Evolutionary conservation across 1,140 invertebrate genomes (phyloP), one percentile per base, ranked within the genome.

Genomic region (Metopolophium dirhodum): DNA sequence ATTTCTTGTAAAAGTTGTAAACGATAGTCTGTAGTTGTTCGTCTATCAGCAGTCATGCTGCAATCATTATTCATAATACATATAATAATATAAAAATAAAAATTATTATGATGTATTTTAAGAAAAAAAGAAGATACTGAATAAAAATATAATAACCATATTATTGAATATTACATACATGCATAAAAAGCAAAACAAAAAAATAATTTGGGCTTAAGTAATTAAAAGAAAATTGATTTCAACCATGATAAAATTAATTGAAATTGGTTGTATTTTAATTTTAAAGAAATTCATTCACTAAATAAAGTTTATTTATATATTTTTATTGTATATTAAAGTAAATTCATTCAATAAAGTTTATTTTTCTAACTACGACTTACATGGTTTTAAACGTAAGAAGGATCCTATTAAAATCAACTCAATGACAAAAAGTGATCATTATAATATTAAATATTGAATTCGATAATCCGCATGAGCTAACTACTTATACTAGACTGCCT

Each of bases 1-100:
- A 98, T 97, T 95, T 98, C 97, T 95, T 98, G 97, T 91, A 98
- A 94, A 51, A 98, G 96, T 85, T 94, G 94, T 22, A 94, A 88
- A 49, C 94, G 93, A 57, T 94, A 94, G 37, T 94, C 94, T 68
- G 94, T 54, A 11, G 45, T 94, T 30, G 51, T 37, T 86, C 89
- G 87, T 57, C 45, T 49, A 45, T 57, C 83, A 14, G 83, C 35
- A 22, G 93, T 90, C 93, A 94, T 94, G 11, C 47, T 94, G 11
- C 30, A 90, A 90, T 61, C 18, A 89, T 54, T 14, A 89, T n/a
- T 49, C 35, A 68, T 68, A 6, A 30, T 11, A 47, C 22, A 86
- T n/a, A 7, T 7, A 2, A 7, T 7, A 2, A 49, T 49, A n/a
- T n/a, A 20, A 49, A 14, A 41, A 41, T 23, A 11, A 49, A n/a